Evolutionary conservation across 2,888 invertebrate species (phyloP), one percentile per base, ranked within the genome.

Genomic region (Troilus luridus): DNA sequence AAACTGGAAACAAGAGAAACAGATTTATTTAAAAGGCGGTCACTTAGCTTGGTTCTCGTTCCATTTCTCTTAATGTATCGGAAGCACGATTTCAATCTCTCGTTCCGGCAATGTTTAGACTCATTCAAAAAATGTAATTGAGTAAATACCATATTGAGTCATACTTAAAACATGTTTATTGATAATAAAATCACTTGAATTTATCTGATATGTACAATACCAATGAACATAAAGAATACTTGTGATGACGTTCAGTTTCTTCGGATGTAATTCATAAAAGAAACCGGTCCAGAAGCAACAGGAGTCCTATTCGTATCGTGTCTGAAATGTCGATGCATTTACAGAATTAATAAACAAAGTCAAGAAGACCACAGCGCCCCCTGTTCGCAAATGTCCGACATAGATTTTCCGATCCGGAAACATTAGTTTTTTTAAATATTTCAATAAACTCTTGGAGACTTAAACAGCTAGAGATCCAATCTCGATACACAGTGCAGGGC

Each of bases 41-140:
- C 88, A 58, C 88, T 60, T 56, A 54, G 64, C 59, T 88, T 59
- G 58, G 67, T 72, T 62, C 88, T 67, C 59, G 60, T 60, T 85
- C 90, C 54, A 72, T 77, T 64, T 64, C 41, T 24, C n/a, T 85
- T 60, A 88, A 91, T 59, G 67, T 41, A 41, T 90, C 91, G 54
- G 54, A 56, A 56, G 41, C 88, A 21, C 60, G 88, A 62, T 54
- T 64, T 88, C 90, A 64, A 77, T 62, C 81, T 88, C 81, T 88
- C 41, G 59, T 58, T 24, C n/a, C 24, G 21, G 27, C n/a, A 24
- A 11, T 67, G 24, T 27, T 67, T 27, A 14, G 56, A 62, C 27
- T 90, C 54, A 85, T 88, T 90, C 77, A 19, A 41, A 89, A 67
- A 89, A 89, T 64, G 67, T 89, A 89, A 89, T 89, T 64, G 67